A percentile compares a stretch with the other conserved stretches of the same genome.
Evolutionary conservation across 2,113 vertebrate species (phyloP).

Genomic region (Psammodynastes pulverulentus): DNA sequence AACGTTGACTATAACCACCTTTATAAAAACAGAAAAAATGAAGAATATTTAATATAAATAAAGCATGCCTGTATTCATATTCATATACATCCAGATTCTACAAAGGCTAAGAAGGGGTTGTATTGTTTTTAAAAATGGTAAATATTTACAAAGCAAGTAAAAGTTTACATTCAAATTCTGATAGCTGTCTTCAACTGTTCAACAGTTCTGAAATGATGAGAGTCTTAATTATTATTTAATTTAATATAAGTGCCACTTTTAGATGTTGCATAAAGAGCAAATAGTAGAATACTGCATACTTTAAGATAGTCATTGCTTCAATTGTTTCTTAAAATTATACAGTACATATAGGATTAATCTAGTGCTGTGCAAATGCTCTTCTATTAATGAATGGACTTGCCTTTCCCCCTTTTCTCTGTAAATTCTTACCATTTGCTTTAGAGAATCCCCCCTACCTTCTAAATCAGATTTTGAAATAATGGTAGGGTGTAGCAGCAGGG

Average conservation of each 20-base stretch:
- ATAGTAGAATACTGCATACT: background rate
- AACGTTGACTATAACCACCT: conserved; percentile 93
- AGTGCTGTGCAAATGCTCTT: background rate
- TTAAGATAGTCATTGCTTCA: background rate
- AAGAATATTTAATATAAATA: background rate
- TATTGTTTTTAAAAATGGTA: background rate
- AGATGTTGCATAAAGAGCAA: background rate
- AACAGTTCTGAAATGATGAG: background rate
- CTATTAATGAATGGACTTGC: background rate
- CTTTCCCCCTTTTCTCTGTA: background rate
- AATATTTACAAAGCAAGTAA: background rate
- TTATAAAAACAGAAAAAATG: conserved; percentile 22
- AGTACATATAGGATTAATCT: background rate
- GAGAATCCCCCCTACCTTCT: background rate
- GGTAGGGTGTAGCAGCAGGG: background rate
- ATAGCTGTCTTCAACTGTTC: background rate
- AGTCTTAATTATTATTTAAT: background rate
- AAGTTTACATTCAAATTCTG: background rate
- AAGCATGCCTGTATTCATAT: background rate
- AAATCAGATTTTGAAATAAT: background rate
- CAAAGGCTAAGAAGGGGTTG: background rate
- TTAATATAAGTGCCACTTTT: background rate
- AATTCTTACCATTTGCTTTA: background rate
- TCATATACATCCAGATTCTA: accelerated
- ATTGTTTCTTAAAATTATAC: background rate